phyloP scores from a whole-genome alignment of 37 sponge, comb jelly and placozoan species.

The Chondrilla cf. caribensis region DNA sequence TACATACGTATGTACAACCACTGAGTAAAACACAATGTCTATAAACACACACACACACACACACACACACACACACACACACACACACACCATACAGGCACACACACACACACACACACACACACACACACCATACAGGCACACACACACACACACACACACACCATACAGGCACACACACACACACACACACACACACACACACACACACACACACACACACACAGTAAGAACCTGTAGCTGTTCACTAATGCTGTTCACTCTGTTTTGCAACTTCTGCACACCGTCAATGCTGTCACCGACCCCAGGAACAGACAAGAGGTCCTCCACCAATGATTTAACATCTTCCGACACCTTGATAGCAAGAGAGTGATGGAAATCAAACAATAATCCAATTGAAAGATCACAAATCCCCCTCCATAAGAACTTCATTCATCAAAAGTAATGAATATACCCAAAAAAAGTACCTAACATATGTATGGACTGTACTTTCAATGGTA shows the following conservation, averaged over 20 bases:
- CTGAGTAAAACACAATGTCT: background rate
- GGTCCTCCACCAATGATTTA: background rate
- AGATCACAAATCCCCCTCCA: too few species aligned
- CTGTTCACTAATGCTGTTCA: constrained; percentile 26
- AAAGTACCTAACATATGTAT: too few species aligned
- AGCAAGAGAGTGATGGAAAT: too few species aligned
- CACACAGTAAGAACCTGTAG: constrained; percentile 35
- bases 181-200: constrained; percentile 18
- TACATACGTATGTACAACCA: background rate
- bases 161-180: background rate
- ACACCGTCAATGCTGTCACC: background rate
- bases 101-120: background rate
- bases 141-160: background rate
- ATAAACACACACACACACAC: background rate
- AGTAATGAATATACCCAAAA: too few species aligned
- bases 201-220: constrained; percentile 27
- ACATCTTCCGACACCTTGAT: background rate
- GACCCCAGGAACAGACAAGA: constrained; percentile 10
- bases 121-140: constrained; percentile 7
- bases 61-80: background rate
- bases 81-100: too few species aligned
- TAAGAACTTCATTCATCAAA: too few species aligned
- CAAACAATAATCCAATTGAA: too few species aligned
- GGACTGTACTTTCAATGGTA: too few species aligned
- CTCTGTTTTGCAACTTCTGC: background rate